Base-by-base conservation (phyloP, 2,888 invertebrate genomes). In the Heliconius aoede region DNA sequence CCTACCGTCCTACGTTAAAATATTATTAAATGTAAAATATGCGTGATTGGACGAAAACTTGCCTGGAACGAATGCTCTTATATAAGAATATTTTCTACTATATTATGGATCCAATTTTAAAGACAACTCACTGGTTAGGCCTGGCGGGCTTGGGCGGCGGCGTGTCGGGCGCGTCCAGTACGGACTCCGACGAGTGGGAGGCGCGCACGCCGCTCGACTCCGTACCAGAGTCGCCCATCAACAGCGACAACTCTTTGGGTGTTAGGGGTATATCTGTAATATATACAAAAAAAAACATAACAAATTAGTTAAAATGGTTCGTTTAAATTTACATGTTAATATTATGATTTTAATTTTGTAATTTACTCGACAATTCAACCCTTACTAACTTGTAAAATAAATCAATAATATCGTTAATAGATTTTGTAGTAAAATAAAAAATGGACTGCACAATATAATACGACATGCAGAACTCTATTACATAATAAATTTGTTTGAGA, bases 121-220 rank as follows among this genome's bases (percentile, higher is more conserved):
- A n/a, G n/a, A 7, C 62, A 67, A 82, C 84, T 88, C 89, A 97
- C 96, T 97, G 95, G 84, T 96, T 96, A 76, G 98, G 85, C 84
- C 98, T 95, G 73, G 98, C 98, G 71, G 98, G 98, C 92, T 98
- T 98, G 18, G 98, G 98, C 77, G 98, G 98, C 78, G 97, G 97
- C 81, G 96, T 85, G 77, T 94, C 93, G 11, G 94, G 93, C 71
- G 94, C 91, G 81, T 95, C 94, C 85, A 97, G 91, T 84, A 97
- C 96, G 60, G 97, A 97, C 91, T 98, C 97, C 8, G 97, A 96
- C 84, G 97, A 97, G 87, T 97, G 97, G 73, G 97, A 97, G 73
- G 96, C 96, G 81, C 97, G 95, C 80, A 97, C 96, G 78, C 96
- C 95, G 60, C 86, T 81, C 84, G 87, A 83, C 86, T 91, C 93